These are phyloP conservation scores for Ethmia dodecea DNA, from an alignment of 2,888 invertebrate genomes.

Conservation along the genomic window DNA sequence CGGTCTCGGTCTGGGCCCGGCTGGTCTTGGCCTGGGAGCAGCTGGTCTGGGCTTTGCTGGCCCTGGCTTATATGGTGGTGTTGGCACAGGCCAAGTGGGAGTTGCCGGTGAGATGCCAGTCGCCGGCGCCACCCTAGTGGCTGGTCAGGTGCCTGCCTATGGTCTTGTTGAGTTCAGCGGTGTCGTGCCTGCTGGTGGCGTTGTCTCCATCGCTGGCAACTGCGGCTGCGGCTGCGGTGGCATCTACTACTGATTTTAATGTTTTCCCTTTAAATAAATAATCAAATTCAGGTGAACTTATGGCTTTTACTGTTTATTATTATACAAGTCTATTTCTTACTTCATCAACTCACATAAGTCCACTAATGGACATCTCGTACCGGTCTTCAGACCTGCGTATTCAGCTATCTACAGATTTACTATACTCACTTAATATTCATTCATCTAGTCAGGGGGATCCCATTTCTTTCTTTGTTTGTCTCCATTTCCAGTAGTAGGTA, in stretches of 20 bases:
- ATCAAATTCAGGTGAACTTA: too few species aligned
- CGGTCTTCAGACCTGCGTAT: too few species aligned
- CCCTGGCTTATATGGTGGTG: constrained; percentile 12
- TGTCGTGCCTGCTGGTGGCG: constrained; percentile 26
- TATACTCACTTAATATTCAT: too few species aligned
- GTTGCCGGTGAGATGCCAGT: constrained; percentile 29
- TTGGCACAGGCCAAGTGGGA: constrained; percentile 25
- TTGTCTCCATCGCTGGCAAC: constrained; percentile 25
- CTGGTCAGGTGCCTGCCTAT: constrained; percentile 31
- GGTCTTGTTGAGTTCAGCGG: constrained; percentile 32
- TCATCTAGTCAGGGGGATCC: too few species aligned
- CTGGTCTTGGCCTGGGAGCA: not conserved
- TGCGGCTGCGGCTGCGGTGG: constrained; percentile 20
- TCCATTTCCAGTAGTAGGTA: too few species aligned
- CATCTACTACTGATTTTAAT: constrained; percentile 17
- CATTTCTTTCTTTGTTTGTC: too few species aligned
- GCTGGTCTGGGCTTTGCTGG: not conserved
- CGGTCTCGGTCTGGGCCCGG: too few species aligned
- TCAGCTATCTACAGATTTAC: too few species aligned
- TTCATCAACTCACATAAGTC: too few species aligned
- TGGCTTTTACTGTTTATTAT: too few species aligned
- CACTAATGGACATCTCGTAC: too few species aligned
- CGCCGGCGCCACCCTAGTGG: constrained; percentile 26
- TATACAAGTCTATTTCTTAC: too few species aligned
- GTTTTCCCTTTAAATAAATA: not conserved